These are phyloP conservation scores for Micromesistius poutassou DNA, from an alignment of 2,797 vertebrate genomes.

Conservation along the genomic window DNA sequence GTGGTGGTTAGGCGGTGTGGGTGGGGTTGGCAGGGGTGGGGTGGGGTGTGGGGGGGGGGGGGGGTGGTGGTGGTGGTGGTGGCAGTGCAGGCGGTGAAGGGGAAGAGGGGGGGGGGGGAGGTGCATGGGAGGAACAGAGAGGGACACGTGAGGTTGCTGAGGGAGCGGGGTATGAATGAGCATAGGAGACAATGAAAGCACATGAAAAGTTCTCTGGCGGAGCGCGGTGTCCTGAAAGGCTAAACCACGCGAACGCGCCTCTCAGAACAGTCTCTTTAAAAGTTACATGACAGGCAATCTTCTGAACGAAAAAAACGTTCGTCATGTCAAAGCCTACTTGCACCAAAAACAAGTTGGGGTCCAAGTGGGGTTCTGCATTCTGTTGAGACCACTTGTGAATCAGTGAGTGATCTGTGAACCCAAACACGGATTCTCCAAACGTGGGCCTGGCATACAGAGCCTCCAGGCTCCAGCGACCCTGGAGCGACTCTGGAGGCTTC, in stretches of 20 bases:
- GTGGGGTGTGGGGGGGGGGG: not conserved
- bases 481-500: not conserved
- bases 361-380: not conserved
- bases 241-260: not conserved
- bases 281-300: not conserved
- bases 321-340: not conserved
- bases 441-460: not conserved
- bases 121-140: conserved; percentile 15
- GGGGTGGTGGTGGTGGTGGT: no score
- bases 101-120: not conserved
- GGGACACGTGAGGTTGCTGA: conserved; percentile 38
- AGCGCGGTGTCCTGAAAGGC: not conserved
- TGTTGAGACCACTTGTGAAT: not conserved
- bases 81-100: not conserved
- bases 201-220: conserved; percentile 43
- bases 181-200: conserved; percentile 34
- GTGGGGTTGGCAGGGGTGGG: no score
- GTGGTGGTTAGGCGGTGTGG: not conserved
- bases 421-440: not conserved
- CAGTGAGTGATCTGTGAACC: not conserved
- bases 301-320: not conserved
- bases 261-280: not conserved
- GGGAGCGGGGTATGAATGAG: conserved; percentile 16
- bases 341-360: not conserved
- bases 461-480: not conserved